Percentiles rank a stretch among this genome's conserved stretches.
Conservation (phyloP, 2,888 invertebrate species). For the Drosophila picticornis region DNA sequence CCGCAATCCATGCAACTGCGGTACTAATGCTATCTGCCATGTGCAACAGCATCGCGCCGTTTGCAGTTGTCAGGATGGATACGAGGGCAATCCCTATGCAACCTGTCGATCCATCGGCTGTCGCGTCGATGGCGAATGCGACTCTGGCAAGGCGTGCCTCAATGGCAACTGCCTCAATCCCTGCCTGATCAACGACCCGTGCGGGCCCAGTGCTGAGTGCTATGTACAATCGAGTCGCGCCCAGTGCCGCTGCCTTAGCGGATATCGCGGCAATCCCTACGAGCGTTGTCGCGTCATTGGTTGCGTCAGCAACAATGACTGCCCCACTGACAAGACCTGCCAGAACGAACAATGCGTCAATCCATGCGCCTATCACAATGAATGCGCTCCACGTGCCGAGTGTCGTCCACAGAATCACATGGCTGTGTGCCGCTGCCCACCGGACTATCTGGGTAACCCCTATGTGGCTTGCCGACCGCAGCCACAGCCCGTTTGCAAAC, state of each 20-base stretch:
- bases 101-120: constrained; percentile 93
- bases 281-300: constrained; percentile 92
- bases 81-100: constrained; percentile 94
- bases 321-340: constrained; percentile 93
- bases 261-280: constrained; percentile 92
- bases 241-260: constrained; percentile 92
- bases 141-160: constrained; percentile 92
- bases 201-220: constrained; percentile 94
- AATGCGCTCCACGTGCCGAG: constrained; percentile 91
- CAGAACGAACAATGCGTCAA: constrained; percentile 94
- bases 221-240: constrained; percentile 90
- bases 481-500: constrained; percentile 90
- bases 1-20: constrained; percentile 95
- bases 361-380: constrained; percentile 92
- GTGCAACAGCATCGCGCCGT: constrained; percentile 94
- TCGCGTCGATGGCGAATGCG: constrained; percentile 93
- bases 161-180: constrained; percentile 95
- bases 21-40: constrained; percentile 92
- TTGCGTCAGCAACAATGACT: constrained; percentile 94
- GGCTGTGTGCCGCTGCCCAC: constrained; percentile 93
- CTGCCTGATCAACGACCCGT: constrained; percentile 92
- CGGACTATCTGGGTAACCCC: constrained; percentile 91
- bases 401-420: constrained; percentile 93
- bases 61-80: constrained; percentile 94
- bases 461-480: constrained; percentile 92